Evolutionary conservation across 2,888 invertebrate genomes (phyloP).

Genomic region (Serripes groenlandicus): DNA sequence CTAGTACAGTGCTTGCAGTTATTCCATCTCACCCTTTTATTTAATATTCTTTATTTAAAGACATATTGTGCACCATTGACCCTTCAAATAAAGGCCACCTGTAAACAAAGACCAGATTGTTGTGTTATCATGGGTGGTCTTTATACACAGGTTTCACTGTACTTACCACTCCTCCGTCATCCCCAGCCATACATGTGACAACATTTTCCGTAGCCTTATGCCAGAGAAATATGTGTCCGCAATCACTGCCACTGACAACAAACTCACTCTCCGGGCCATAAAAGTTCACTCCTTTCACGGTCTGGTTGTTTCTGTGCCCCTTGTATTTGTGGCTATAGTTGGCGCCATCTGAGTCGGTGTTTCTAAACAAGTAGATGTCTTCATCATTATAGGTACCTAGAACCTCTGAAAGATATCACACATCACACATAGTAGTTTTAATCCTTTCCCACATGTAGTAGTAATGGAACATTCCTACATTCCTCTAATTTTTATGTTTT

Average conservation of each 20-base stretch:
- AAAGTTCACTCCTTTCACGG: slow-evolving; percentile 96
- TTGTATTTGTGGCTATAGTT: slow-evolving; percentile 89
- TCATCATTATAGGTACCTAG: slow-evolving; percentile 98
- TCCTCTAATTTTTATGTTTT: no score
- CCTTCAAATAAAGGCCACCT: no score
- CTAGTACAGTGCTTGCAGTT: no score
- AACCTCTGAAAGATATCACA: slow-evolving; percentile 89
- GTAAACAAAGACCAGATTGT: no score
- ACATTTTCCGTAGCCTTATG: slow-evolving; percentile 95
- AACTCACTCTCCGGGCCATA: slow-evolving; percentile 97
- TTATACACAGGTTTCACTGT: no score
- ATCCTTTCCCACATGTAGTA: not conserved
- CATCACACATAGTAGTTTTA: not conserved
- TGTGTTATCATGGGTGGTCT: no score
- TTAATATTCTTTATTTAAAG: no score
- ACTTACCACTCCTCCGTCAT: slow-evolving; percentile 90
- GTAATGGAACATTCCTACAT: no score
- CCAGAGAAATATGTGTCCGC: slow-evolving; percentile 95
- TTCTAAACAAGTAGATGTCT: slow-evolving; percentile 95
- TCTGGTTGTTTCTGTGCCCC: slow-evolving; percentile 89
- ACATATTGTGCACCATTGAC: no score
- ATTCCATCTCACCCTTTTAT: no score
- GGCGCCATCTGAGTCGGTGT: slow-evolving; percentile 88
- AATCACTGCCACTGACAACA: slow-evolving; percentile 97
- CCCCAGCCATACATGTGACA: slow-evolving; percentile 91